Base-by-base conservation (phyloP, 2,113 vertebrate genomes). In the Trichechus manatus region DNA sequence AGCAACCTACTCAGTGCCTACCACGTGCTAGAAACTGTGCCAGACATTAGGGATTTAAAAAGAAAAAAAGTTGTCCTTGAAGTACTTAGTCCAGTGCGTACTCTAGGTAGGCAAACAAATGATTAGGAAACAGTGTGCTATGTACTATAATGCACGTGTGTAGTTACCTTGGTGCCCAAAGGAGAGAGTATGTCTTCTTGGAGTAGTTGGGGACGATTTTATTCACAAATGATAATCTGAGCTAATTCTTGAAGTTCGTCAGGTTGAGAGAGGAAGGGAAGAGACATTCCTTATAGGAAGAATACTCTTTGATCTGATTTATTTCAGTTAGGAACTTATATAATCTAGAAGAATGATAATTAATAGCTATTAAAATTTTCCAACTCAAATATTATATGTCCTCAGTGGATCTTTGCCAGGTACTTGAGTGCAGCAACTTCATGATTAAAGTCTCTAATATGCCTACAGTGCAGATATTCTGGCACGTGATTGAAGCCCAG, bases 281-380 rank as follows among this genome's bases (percentile, higher is more conserved):
- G 56, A 33, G 10, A 39, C 14, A 64, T 94, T 93, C 44, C 15
- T 82, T 72, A 27, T 0, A 86, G 33, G 66, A 78, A 68, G 82
- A 91, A 61, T 72, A 39, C n/a, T 42, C 27, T 89, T 70, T 15
- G 33, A n/a, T 93, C 64, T 94, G 33, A 90, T 87, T 83, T 79
- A 80, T 75, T 91, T 86, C 82, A 83, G 17, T 9, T 81, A 68
- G 42, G 44, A 86, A 82, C 13, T 63, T 88, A 53, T 64, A 31
- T 27, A 77, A 9, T 81, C 17, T 70, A 89, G 80, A 82, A 77
- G 74, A 44, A 29, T 63, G 33, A 33, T 88, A 39, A 93, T 70
- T 82, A 84, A 56, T 2, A 11, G 29, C 29, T 50, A 68, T 19
- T 88, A 61, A 56, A 53, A 72, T 66, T 23, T 94, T 80, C 87